A percentile compares a stretch with the other conserved stretches of the same genome.
These are phyloP conservation scores for Drosophila nr. fundita DNA, from an alignment of 2,888 invertebrate species.

Conservation along the genomic window DNA sequence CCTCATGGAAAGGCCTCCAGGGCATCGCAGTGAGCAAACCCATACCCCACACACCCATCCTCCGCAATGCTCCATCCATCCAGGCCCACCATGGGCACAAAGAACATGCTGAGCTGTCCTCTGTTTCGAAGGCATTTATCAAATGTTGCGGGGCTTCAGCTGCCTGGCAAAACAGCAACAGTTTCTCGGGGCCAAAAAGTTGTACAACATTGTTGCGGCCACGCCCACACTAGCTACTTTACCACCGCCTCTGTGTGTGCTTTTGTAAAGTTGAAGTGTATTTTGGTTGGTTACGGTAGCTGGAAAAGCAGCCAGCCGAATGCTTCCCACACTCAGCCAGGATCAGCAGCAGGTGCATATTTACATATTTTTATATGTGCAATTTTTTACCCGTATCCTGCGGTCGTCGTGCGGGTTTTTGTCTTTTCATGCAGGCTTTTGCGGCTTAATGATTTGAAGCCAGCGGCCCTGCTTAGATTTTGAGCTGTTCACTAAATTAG, in stretches of 20 bases:
- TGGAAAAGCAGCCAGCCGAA: conserved; percentile 15
- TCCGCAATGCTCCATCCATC: neutral
- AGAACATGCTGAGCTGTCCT: conserved; percentile 27
- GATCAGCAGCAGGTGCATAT: conserved; percentile 73
- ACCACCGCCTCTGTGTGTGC: conserved; percentile 18
- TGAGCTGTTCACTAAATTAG: conserved; percentile 76
- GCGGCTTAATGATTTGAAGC: conserved; percentile 73
- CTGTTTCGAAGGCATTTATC: conserved; percentile 72
- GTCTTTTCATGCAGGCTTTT: conserved; percentile 42
- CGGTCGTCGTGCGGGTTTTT: conserved; percentile 32
- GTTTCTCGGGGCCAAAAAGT: conserved; percentile 65
- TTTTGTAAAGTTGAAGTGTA: conserved; percentile 67
- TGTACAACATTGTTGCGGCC: conserved; percentile 64
- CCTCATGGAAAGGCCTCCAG: conserved; percentile 68
- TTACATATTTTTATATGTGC: conserved; percentile 67
- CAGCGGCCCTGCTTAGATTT: conserved; percentile 53
- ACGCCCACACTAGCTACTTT: conserved; percentile 34
- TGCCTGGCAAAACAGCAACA: conserved; percentile 72
- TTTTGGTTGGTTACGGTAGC: conserved; percentile 50
- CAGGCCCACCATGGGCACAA: neutral
- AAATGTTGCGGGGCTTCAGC: conserved; percentile 73
- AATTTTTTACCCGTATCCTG: conserved; percentile 52
- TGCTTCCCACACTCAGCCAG: conserved; percentile 11
- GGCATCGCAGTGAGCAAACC: conserved; percentile 39
- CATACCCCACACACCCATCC: neutral